Base-by-base conservation (phyloP, 2,113 vertebrate genomes). In the Hydropotes inermis region DNA sequence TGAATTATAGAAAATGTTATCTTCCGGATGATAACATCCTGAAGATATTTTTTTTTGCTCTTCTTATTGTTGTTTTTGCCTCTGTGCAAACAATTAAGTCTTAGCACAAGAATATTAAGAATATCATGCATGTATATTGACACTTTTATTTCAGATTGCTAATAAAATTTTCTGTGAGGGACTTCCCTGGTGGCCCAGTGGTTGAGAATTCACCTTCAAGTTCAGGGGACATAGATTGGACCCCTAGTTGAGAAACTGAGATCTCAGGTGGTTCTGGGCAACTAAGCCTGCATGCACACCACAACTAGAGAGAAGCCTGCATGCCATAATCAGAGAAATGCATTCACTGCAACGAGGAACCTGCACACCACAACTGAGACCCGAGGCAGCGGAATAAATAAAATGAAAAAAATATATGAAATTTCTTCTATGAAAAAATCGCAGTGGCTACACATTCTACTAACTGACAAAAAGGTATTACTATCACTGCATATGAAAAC, bases 61-160 rank as follows among this genome's bases (percentile, higher is more conserved):
- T 86, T 61, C 47, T 28, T 28, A n/a, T 85, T 85, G 16, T 6
- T n/a, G 55, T 58, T 76, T 91, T 89, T 86, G 30, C 10, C 33
- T 79, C 21, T 70, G 2, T 50, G 4, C 92, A 93, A 88, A 13
- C 84, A 89, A 54, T 3, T 1, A 95, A 86, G 21, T 27, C 39
- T 76, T 12, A 0, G 39, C 17, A 79, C 28, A 92, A 85, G 21
- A 82, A 55, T 0, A 28, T 70, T 93, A 93, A 85, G 27, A 94
- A 61, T 50, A 83, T n/a, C 52, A 92, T n/a, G 23, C 17, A 13
- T 43, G 5, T 33, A 28, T 79, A 21, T 33, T 70, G 30, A 94
- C 27, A 89, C 21, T 70, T 83, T 95, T 52, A 67, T 94, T 89
- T 87, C 33, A 95, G 74, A 91, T 78, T 45, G 27, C 12, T 39